These are phyloP conservation scores for Merodon equestris DNA, from an alignment of 2,888 invertebrate species.

Conservation along the genomic window DNA sequence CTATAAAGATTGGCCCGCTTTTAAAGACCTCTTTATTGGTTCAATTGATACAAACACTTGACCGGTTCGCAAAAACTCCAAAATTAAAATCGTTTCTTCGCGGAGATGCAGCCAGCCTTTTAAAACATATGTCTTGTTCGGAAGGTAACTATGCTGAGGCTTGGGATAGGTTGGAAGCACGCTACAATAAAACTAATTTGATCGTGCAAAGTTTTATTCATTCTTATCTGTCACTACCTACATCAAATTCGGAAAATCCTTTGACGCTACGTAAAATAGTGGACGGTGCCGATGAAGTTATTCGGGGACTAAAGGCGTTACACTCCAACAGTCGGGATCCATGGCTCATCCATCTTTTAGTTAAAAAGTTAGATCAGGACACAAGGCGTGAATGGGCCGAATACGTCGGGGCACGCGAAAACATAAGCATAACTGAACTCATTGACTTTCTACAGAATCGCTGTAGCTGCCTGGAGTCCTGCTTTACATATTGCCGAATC, in stretches of 20 bases:
- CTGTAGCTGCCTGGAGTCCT: constrained; percentile 33
- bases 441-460: constrained; percentile 34
- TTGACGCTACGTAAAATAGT: constrained; percentile 33
- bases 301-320: constrained; percentile 27
- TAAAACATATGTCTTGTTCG: too few relatives aligned
- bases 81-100: too few relatives aligned
- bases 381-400: constrained; percentile 31
- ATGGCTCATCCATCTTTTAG: constrained; percentile 36
- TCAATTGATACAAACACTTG: too few relatives aligned
- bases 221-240: too few relatives aligned
- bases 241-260: constrained; percentile 11
- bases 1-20: too few relatives aligned
- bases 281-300: constrained; percentile 43
- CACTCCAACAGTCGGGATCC: constrained; percentile 28
- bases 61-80: too few relatives aligned
- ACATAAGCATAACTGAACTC: constrained; percentile 25
- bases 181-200: too few relatives aligned
- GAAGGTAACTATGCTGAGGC: too few relatives aligned
- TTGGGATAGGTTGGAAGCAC: too few relatives aligned
- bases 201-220: too few relatives aligned
- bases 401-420: not conserved
- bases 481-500: not conserved
- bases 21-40: too few relatives aligned
- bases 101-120: too few relatives aligned
- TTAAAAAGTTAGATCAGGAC: constrained; percentile 35